A percentile compares a stretch with the other conserved stretches of the same genome.
Conservation (phyloP, 2,888 invertebrate genomes). For the Apotomis capreana region DNA sequence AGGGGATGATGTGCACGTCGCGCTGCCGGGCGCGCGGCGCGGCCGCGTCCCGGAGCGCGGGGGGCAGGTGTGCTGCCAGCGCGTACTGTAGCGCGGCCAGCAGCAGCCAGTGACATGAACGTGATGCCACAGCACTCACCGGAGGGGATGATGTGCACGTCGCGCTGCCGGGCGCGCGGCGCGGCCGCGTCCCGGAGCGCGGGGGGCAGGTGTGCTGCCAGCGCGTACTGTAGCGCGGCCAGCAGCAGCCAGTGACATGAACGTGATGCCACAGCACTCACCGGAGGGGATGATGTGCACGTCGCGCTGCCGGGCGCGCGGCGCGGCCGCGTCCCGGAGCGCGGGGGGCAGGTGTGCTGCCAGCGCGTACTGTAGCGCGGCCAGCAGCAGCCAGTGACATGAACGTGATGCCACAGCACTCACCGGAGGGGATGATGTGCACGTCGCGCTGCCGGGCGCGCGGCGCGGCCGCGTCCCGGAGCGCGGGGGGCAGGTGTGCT, state of each 20-base stretch:
- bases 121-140: constrained; percentile 60
- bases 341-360: constrained; percentile 90
- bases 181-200: constrained; percentile 87
- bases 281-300: constrained; percentile 8
- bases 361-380: constrained; percentile 94
- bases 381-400: constrained; percentile 96
- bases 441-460: constrained; percentile 66
- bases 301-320: constrained; percentile 53
- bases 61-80: constrained; percentile 90
- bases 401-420: constrained; percentile 83
- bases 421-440: constrained; percentile 79
- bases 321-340: constrained; percentile 86
- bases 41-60: constrained; percentile 88
- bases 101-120: constrained; percentile 96
- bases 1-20: constrained; percentile 5
- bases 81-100: constrained; percentile 95
- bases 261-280: constrained; percentile 68
- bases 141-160: constrained; percentile 6
- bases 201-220: constrained; percentile 90
- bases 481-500: constrained; percentile 89
- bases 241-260: constrained; percentile 97
- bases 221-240: constrained; percentile 94
- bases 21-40: constrained; percentile 59
- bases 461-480: constrained; percentile 85
- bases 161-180: constrained; percentile 56